Evolutionary conservation across 2,113 vertebrate species (phyloP), one percentile per base, ranked within the genome.

Genomic region (Charadrius vociferus): DNA sequence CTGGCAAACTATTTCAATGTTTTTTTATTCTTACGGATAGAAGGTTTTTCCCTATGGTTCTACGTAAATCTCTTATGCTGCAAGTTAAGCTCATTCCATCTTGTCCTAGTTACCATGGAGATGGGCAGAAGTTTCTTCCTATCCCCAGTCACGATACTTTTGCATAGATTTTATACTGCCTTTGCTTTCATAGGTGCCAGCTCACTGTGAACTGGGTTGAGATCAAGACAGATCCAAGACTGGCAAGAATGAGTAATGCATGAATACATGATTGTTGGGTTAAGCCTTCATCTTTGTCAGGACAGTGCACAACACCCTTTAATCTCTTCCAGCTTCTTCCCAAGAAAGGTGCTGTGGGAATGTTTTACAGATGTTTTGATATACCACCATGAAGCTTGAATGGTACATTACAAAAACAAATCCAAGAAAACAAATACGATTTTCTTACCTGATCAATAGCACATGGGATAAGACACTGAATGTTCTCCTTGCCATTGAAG

Each of bases 391-490:
- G 3, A 79, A 78, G 13, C 62, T 15, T 72, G 50, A 95, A 82
- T 26, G 21, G 58, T 55, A 63, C 10, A 58, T 21, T 65, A 85
- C 45, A 84, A 59, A 89, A 85, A 20, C 23, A 61, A 72, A 88
- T 26, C 16, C 16, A 49, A 7, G 27, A 62, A 95, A 91, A 88
- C 2, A 14, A 82, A 22, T 30, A 27, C 0, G 1, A 55, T 74
- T 74, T 63, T 97, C 80, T 95, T 73, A 99, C 99, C 99, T 99
- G 99, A 97, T 99, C 99, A 4, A 99, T 99, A 94, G 99, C 99
- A 80, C 99, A 99, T 0, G 99, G 99, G 91, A 99, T 99, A 89
- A 99, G 99, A 98, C 99, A 99, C 95, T 98, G 99, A 80, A 99
- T 91, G 37, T 99, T 99, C 6, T 98, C 98, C 96, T 97, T 98